Base-by-base conservation (phyloP, 2,113 vertebrate species). In the Andinoacara biseriatus region DNA sequence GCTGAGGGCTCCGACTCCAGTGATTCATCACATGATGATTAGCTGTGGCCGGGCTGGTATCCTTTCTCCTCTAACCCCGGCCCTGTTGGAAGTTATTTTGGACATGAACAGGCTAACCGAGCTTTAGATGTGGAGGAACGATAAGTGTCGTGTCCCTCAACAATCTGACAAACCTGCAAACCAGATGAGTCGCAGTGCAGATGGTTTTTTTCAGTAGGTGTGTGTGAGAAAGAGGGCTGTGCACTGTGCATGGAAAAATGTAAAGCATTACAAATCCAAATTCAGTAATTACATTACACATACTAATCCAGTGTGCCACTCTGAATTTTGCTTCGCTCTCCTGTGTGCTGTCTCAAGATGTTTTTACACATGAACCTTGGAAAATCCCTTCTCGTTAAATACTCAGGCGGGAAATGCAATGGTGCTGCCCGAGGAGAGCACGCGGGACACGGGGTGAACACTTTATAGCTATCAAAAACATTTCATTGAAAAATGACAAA, bases 21-120 rank as follows among this genome's bases (percentile, higher is more conserved):
- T 94, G 93, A 93, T 92, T 95, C 92, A 93, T 94, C 94, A 92
- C 93, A 90, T 58, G 87, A 84, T 94, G 91, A 93, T 95, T 94
- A 84, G 92, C 38, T 92, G 92, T 89, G 93, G 92, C 88, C 29
- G 22, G 59, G 22, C 91, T 87, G 92, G 91, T 85, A 89, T 91
- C 88, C 87, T 90, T 86, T 89, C 89, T 85, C 81, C 9, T 33
- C 83, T 82, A 85, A 86, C 79, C 74, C 31, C 5, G 58, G 83
- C 81, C 86, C 81, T 87, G 78, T 88, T 90, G 84, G 72, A 90
- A 91, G 87, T 89, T 93, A 91, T 95, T 93, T 93, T 90, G 83
- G 86, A 91, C 90, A 90, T 87, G 91, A 90, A 80, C 84, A 77
- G 80, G 77, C 78, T 91, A 87, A 85, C 84, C 80, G 46, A 78